Evolutionary conservation across 2,888 invertebrate species (phyloP).

Genomic region (Amiota communis): DNA sequence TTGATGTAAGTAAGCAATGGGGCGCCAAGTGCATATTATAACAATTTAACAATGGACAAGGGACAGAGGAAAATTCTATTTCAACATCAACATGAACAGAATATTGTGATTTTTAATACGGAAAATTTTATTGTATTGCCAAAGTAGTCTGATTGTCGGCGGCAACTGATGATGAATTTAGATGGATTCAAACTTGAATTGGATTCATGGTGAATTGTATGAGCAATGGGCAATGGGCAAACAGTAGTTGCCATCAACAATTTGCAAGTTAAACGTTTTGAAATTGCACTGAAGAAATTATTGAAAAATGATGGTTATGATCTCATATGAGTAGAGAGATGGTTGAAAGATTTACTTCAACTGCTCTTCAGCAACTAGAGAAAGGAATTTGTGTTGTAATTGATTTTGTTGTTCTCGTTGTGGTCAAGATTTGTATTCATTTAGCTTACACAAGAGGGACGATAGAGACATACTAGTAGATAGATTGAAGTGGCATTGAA

Average conservation of each 20-base stretch:
- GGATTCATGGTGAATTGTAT: too few relatives aligned
- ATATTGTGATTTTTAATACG: too few relatives aligned
- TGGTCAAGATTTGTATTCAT: neutral
- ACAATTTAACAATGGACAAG: conserved; percentile 42
- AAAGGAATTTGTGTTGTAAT: neutral
- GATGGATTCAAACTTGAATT: too few relatives aligned
- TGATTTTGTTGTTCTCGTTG: conserved; percentile 3
- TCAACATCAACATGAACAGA: neutral
- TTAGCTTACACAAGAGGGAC: neutral
- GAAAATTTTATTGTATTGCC: too few relatives aligned
- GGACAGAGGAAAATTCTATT: conserved; percentile 24
- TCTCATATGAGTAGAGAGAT: too few relatives aligned
- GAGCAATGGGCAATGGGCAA: conserved; percentile 4
- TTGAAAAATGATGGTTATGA: neutral
- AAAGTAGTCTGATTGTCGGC: too few relatives aligned
- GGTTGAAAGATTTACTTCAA: too few relatives aligned
- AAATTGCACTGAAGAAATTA: conserved; percentile 29
- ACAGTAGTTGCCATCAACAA: conserved; percentile 51
- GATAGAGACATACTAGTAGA: neutral
- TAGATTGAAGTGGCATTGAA: too few relatives aligned
- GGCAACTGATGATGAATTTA: too few relatives aligned
- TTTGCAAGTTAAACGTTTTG: conserved; percentile 54
- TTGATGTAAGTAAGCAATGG: conserved; percentile 15
- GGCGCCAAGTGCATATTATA: conserved; percentile 53
- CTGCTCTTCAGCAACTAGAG: neutral